These are phyloP conservation scores for Halictus quadricinctus DNA, from an alignment of 2,888 invertebrate genomes.

Conservation along the genomic window DNA sequence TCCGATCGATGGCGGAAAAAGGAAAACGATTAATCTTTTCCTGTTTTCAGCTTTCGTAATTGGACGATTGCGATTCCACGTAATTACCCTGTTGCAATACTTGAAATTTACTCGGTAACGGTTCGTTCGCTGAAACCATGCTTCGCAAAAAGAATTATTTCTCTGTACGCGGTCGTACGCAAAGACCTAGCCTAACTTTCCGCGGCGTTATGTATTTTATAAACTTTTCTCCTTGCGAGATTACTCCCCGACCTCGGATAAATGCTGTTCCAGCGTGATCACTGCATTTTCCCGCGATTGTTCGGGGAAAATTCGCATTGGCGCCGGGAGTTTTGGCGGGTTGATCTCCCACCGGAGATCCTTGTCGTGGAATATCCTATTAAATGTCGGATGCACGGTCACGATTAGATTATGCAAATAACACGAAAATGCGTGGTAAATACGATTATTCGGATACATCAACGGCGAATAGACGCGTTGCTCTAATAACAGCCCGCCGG, in stretches of 20 bases:
- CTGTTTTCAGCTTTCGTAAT: conserved; percentile 12
- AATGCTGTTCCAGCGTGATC: background rate
- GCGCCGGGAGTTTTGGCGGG: background rate
- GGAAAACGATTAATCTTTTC: background rate
- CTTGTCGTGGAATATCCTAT: conserved; percentile 10
- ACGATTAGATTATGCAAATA: conserved; percentile 44
- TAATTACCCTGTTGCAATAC: background rate
- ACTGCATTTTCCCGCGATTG: background rate
- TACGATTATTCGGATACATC: conserved; percentile 15
- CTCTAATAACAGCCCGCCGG: conserved; percentile 20
- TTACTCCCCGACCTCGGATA: background rate
- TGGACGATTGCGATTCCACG: background rate
- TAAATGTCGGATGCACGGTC: conserved; percentile 20
- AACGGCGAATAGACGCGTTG: conserved; percentile 21
- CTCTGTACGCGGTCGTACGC: background rate
- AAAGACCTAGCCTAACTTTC: background rate
- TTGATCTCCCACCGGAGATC: background rate
- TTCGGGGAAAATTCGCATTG: background rate
- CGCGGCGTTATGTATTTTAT: conserved; percentile 13
- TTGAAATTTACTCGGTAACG: conserved; percentile 34
- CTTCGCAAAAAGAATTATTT: conserved; percentile 32
- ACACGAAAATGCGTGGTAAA: conserved; percentile 23
- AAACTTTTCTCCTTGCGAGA: conserved; percentile 24
- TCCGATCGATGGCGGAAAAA: background rate
- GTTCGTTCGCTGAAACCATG: conserved; percentile 13